Evolutionary conservation across 2,888 invertebrate genomes (phyloP), one percentile per base, ranked within the genome.

Genomic region (Thera britannica): DNA sequence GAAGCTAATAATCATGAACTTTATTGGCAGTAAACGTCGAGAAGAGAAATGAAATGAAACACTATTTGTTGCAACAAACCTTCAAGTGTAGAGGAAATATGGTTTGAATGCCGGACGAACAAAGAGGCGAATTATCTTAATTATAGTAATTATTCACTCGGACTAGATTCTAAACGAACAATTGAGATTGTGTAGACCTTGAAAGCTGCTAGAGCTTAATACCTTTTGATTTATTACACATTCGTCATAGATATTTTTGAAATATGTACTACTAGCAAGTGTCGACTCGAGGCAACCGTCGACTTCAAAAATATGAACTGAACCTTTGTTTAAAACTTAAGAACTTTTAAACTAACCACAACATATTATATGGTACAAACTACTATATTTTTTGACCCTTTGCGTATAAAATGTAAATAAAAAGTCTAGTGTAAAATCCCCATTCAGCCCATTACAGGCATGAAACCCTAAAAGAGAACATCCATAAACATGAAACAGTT

Each of bases 91-190:
- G 59, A 70, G 71, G 65, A 72, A 75, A 73, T 62, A 55, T 68
- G 56, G 59, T 83, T 83, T 80, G 79, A 83, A 80, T 77, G 79
- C 78, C 77, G 77, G 76, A 79, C 77, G 79, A 82, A 84, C 84
- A 85, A 88, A 86, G 83, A 81, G 79, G 77, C 75, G 77, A 83
- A 81, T 81, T 80, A 80, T 78, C 79, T 76, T 86, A 88, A 87
- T 87, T 83, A 81, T 74, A 68, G 71, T 72, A 76, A 78, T 80
- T 78, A 80, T 82, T 80, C 72, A 77, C 80, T 69, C 72, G 78
- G 78, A 79, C 75, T 75, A 80, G 77, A 83, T 78, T 74, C 72
- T 83, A 85, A 85, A 83, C 80, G 79, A 76, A 77, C 77, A 78
- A 75, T 82, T 79, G 76, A 78, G 76, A 77, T 75, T 72, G 74